A percentile compares a stretch with the other conserved stretches of the same genome.
These are phyloP conservation scores for Disparrhopalites patrizii DNA, from an alignment of 2,888 invertebrate genomes.

Conservation along the genomic window DNA sequence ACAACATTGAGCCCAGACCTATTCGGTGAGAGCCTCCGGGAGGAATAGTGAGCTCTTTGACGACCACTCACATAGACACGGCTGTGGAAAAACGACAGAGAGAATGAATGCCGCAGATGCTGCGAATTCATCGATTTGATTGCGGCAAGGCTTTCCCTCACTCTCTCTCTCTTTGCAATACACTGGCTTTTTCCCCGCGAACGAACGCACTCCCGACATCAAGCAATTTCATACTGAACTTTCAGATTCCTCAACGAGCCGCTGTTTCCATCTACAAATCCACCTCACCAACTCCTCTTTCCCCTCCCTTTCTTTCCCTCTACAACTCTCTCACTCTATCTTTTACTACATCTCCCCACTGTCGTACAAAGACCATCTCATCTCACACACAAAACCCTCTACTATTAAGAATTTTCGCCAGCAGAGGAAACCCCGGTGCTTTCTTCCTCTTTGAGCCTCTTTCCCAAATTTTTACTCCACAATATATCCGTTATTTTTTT, in stretches of 20 bases:
- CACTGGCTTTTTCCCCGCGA: background rate
- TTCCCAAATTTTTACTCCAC: too few relatives aligned
- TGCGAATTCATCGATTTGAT: slow-evolving; percentile 26
- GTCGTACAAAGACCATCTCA: background rate
- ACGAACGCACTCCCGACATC: slow-evolving; percentile 24
- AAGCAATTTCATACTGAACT: background rate
- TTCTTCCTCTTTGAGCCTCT: too few relatives aligned
- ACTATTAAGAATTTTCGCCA: background rate
- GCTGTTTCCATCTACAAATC: slow-evolving; percentile 13
- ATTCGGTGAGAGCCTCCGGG: background rate
- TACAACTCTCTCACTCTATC: background rate
- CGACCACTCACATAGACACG: background rate
- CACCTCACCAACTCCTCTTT: background rate
- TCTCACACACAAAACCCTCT: too few relatives aligned
- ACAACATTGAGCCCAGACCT: background rate
- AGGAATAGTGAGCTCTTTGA: background rate
- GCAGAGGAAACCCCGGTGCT: slow-evolving; percentile 3
- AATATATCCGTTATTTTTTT: too few relatives aligned
- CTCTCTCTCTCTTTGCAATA: background rate
- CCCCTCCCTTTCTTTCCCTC: background rate
- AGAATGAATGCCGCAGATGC: slow-evolving; percentile 28
- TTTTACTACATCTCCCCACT: background rate
- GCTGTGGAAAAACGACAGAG: background rate
- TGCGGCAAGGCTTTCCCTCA: slow-evolving; percentile 5
- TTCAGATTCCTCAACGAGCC: background rate